phyloP scores from a whole-genome alignment of 1,140 invertebrate genomes.

The Anastrepha ludens region DNA sequence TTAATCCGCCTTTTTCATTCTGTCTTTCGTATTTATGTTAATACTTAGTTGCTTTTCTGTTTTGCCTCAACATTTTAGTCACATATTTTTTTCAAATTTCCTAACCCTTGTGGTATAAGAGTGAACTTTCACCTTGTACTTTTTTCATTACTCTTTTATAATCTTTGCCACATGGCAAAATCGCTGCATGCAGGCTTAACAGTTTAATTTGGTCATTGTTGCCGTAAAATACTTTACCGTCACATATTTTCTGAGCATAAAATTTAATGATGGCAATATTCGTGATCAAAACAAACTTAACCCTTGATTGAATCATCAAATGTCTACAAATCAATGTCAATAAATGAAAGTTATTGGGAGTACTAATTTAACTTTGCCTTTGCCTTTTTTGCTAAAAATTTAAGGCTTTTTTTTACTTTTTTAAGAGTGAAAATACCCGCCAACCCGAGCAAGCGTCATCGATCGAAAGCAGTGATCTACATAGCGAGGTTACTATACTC shows the following conservation, averaged over 20 bases:
- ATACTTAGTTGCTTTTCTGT: background rate
- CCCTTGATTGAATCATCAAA: background rate
- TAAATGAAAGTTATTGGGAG: too few species aligned
- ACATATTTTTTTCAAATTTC: background rate
- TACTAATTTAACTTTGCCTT: too few species aligned
- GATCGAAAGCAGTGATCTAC: too few species aligned
- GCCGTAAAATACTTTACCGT: background rate
- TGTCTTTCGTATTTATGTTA: background rate
- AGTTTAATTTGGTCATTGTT: background rate
- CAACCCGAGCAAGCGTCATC: too few species aligned
- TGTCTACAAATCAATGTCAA: too few species aligned
- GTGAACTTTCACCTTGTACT: background rate
- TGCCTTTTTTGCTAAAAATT: too few species aligned
- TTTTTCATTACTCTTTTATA: background rate
- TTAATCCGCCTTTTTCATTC: background rate
- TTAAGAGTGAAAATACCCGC: too few species aligned
- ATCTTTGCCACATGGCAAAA: background rate
- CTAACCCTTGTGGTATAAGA: too few species aligned
- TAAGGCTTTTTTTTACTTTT: too few species aligned
- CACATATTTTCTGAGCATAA: background rate
- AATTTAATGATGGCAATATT: background rate
- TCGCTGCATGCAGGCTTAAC: background rate
- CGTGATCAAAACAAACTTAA: constrained; percentile 5
- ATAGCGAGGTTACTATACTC: too few species aligned
- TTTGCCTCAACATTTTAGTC: background rate